These are phyloP conservation scores for Pseudococcus viburni DNA, from an alignment of 2,888 invertebrate species.

Conservation along the genomic window DNA sequence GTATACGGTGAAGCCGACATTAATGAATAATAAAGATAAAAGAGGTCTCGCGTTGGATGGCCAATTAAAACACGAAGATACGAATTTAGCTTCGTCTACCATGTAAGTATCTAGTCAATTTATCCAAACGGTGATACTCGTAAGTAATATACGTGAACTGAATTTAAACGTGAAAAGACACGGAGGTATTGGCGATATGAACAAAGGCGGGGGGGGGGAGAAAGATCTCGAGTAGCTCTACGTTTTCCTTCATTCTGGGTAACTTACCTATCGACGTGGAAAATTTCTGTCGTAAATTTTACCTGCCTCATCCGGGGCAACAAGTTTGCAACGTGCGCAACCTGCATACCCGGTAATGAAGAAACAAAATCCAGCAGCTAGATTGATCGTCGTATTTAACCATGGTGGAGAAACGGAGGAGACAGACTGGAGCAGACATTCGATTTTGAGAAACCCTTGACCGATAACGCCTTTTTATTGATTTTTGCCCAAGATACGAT, in stretches of 20 bases:
- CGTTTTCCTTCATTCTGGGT: background rate
- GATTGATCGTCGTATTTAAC: background rate
- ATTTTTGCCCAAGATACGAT: background rate
- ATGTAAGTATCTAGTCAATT: constrained; percentile 76
- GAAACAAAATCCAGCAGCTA: background rate
- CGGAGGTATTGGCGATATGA: background rate
- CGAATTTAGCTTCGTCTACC: constrained; percentile 88
- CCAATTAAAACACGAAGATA: constrained; percentile 89
- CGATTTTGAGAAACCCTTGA: background rate
- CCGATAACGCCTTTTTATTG: constrained; percentile 20
- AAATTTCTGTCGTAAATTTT: no score
- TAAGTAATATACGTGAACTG: no score
- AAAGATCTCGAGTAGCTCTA: no score
- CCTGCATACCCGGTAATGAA: background rate
- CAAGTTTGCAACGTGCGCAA: background rate
- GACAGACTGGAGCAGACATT: background rate
- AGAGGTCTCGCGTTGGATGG: constrained; percentile 88
- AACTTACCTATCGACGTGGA: background rate
- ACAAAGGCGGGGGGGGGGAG: background rate
- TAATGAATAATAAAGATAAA: constrained; percentile 88
- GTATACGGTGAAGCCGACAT: constrained; percentile 82
- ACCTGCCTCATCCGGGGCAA: background rate
- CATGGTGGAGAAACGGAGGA: background rate
- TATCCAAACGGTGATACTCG: no score
- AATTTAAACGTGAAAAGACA: background rate